These are phyloP conservation scores for Cassiopea andromeda DNA, from an alignment of 30 jellyfish, hydroid and myxozoan genomes.

Conservation along the genomic window DNA sequence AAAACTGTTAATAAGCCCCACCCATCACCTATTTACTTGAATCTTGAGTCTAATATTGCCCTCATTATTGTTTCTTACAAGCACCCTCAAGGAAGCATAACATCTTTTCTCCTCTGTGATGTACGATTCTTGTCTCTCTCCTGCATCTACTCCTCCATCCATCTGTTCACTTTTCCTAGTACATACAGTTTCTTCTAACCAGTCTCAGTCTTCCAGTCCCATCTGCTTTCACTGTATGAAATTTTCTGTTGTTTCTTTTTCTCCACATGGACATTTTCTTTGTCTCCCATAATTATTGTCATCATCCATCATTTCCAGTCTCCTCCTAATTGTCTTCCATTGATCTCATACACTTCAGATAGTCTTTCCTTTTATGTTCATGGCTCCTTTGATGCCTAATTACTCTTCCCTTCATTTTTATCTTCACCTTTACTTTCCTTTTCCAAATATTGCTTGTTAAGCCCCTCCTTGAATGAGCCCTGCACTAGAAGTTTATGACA, in stretches of 20 bases:
- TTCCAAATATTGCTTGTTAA: no score
- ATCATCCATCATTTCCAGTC: not conserved
- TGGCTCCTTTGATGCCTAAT: not conserved
- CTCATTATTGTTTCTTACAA: conserved; percentile 3
- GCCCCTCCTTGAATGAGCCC: no score
- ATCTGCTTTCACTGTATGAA: conserved; percentile 8
- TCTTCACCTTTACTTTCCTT: no score
- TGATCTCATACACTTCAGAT: not conserved
- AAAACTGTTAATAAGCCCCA: no score
- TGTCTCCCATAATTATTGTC: not conserved
- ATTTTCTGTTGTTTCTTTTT: not conserved
- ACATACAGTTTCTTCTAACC: not conserved
- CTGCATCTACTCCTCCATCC: conserved; percentile 20
- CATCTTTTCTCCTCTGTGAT: conserved; percentile 2
- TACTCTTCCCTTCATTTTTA: not conserved
- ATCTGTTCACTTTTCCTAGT: conserved; percentile 13
- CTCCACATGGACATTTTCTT: no score
- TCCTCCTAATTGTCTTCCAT: not conserved
- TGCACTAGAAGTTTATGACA: no score
- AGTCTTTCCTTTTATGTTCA: not conserved
- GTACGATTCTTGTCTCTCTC: conserved; percentile 24
- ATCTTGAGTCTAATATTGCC: not conserved
- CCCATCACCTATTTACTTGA: no score
- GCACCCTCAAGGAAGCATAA: conserved; percentile 12
- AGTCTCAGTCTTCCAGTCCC: not conserved